Base-by-base conservation (phyloP, 1,140 invertebrate species). In the Drosophila ficusphila region DNA sequence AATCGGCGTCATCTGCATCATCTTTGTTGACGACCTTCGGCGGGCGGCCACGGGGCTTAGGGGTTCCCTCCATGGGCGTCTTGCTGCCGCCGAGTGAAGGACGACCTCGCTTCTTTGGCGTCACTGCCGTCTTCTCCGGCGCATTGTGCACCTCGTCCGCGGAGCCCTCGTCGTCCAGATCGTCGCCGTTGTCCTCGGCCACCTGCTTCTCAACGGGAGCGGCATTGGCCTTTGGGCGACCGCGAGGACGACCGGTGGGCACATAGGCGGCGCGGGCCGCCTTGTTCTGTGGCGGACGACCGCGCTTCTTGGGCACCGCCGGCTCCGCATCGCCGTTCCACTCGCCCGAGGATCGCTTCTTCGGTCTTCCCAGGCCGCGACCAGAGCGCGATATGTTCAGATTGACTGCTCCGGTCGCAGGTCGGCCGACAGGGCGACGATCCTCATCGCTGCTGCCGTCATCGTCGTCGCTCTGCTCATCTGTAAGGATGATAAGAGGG, bases 331-430 rank as follows among this genome's bases (percentile, higher is more conserved):
- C 69, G n/a, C 69, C 62, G 41, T 73, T 76, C 25, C 58, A 54
- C 31, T 47, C 73, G 36, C 47, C 11, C 7, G 6, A 4, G 36
- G 19, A n/a, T 23, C 14, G 9, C 44, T 89, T 89, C 34, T 79
- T 89, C 2, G 89, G 89, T 2, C 89, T 73, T 1, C 89, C 89
- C 39, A 60, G 44, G 3, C 89, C 89, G 19, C 89, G 89, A 12
- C 89, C 89, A 0, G 79, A 70, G 11, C 74, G 79, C 18, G 16
- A 18, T 36, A 90, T 89, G 25, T 90, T 89, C 21, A 90, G 71
- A 41, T 79, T 89, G 4, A 89, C 69, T 16, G 77, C 68, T 4
- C 89, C 81, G n/a, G 85, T 69, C 2, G 74, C 0, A 0, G 89
- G 89, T 0, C 89, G 77, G 7, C 89, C 89, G 9, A 82, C 61